Base-by-base conservation (phyloP, 2,888 invertebrate genomes). In the Leucania comma region DNA sequence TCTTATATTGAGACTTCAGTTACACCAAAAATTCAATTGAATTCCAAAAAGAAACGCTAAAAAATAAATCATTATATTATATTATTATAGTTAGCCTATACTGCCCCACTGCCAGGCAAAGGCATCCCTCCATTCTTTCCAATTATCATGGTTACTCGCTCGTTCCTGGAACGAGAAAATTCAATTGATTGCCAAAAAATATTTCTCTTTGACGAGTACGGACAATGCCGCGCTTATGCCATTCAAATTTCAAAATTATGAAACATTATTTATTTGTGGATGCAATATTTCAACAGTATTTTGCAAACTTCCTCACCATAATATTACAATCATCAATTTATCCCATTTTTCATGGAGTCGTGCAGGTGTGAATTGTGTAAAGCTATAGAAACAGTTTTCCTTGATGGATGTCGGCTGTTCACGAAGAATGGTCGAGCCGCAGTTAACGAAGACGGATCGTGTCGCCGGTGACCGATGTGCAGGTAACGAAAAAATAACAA, bases 361-460 rank as follows among this genome's bases (percentile, higher is more conserved):
- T 80, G 83, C 86, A 85, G 84, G 84, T 86, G 86, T 86, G 81
- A 76, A 57, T 35, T 35, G 32, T 57, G 22, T 57, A 57, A 57
- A 83, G 84, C 83, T 86, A 85, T 84, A 82, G 86, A 84, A 88
- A 87, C 89, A 89, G 83, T 88, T 87, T 84, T 83, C 78, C 72
- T 87, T 93, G 92, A 93, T 90, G 90, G 90, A 93, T 92, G 92
- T 88, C 87, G 86, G 86, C 86, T 88, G 89, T 83, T 87, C 84
- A 86, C 81, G 81, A 83, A 87, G 89, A 87, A 86, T 84, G 81
- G 83, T 81, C 84, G 85, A 84, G 84, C 78, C 82, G 80, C 83
- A 78, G 81, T 87, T 92, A 93, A 93, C 93, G 92, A 94, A 93
- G 93, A 93, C 87, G 86, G 84, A 93, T 94, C 77, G 90, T 81